Base-by-base conservation (phyloP, 2,113 vertebrate species). In the Poeciliopsis occidentalis region DNA sequence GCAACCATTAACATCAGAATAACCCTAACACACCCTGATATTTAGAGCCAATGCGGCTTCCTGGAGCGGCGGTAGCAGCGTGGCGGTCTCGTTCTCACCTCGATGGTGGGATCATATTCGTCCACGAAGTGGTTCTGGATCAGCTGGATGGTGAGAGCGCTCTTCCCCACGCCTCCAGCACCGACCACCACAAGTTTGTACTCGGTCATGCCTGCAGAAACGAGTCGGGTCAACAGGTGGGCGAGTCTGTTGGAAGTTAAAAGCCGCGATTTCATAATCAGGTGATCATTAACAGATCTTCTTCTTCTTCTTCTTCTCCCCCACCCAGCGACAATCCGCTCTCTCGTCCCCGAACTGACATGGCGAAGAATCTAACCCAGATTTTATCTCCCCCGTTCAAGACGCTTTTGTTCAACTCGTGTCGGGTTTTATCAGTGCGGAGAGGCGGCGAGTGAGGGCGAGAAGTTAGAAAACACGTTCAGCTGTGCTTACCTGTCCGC, bases 91-190 rank as follows among this genome's bases (percentile, higher is more conserved):
- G 12, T 2, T 31, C 76, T 85, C 72, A 95, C 94, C 93, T 95
- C 94, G n/a, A 95, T 95, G 29, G 94, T 95, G 12, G 94, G 94
- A 70, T 95, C 94, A 54, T 95, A 95, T 61, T 94, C 93, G 24
- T 96, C 95, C 34, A 96, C 95, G 73, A 96, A 95, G 86, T 96
- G 95, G 78, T 96, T 96, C 86, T 96, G 95, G 86, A 95, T 95
- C 84, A 96, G 94, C 82, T 96, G 95, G 76, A 96, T 96, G 76
- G 95, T 96, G 37, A 96, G 91, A 0, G 95, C 95, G 54, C 95
- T 96, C 92, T 96, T 96, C n/a, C 95, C 95, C 71, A 96, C 95
- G 15, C 95, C 95, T 85, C 95, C 95, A 69, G 95, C 95, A 7
- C 95, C 95, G 29, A 96, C 95, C 78, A 96, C 95, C 76, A 96